phyloP scores from a whole-genome alignment of 1,140 invertebrate species.

The Holcopasites calliopsidis region DNA sequence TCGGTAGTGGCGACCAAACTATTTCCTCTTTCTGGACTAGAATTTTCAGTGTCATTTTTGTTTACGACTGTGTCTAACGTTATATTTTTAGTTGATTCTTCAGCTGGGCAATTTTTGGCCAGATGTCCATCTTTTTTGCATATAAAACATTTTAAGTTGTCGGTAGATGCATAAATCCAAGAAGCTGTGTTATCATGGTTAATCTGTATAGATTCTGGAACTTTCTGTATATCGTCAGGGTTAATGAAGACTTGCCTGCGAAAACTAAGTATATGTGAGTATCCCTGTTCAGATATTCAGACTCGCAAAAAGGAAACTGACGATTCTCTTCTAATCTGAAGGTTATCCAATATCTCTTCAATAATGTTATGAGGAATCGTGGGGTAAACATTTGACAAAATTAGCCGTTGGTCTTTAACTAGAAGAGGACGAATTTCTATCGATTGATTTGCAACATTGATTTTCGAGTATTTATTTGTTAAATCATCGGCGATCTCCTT shows the following conservation, averaged over 20 bases:
- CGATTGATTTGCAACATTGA: not conserved
- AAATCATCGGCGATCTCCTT: not conserved
- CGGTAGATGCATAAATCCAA: not conserved
- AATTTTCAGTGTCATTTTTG: too few relatives aligned
- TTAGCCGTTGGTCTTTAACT: not conserved
- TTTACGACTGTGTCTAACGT: too few relatives aligned
- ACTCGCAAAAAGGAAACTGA: not conserved
- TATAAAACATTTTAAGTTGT: not conserved
- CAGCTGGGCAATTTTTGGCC: not conserved
- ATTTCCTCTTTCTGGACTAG: too few relatives aligned
- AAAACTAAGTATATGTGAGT: constrained; percentile 1
- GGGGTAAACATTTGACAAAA: constrained; percentile 6
- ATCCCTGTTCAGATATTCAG: not conserved
- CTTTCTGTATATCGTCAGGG: not conserved
- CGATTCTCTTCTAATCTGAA: not conserved
- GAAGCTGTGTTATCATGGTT: not conserved
- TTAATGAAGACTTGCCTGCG: not conserved
- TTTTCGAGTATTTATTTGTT: not conserved
- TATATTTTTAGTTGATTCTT: too few relatives aligned
- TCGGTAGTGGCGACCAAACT: too few relatives aligned
- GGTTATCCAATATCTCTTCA: not conserved
- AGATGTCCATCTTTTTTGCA: not conserved
- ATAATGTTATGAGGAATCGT: not conserved
- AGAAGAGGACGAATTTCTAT: not conserved
- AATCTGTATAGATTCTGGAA: not conserved